Conservation (phyloP, 1,140 invertebrate species). For the Cylas formicarius region DNA sequence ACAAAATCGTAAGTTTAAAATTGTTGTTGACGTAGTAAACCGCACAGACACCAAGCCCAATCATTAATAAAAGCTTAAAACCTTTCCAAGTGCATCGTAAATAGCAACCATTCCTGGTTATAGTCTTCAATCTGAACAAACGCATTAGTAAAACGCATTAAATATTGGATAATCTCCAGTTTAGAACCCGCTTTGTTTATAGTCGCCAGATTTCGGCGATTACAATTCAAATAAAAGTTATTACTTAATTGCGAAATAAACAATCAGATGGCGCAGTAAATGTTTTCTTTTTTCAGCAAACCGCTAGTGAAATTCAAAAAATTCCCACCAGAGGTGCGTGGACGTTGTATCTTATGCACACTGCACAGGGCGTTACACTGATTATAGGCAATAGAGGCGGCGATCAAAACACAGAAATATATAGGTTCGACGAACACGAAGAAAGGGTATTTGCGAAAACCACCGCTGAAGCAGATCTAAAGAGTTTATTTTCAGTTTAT, state of each 20-base stretch:
- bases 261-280: background rate
- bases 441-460: slow-evolving; percentile 31
- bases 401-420: slow-evolving; percentile 26
- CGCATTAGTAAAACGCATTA: no score
- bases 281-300: slow-evolving; percentile 17
- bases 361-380: slow-evolving; percentile 30
- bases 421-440: slow-evolving; percentile 26
- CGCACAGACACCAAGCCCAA: no score
- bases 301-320: slow-evolving; percentile 26
- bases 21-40: no score
- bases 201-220: no score
- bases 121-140: no score
- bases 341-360: slow-evolving; percentile 27
- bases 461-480: background rate
- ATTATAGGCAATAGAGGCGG: slow-evolving; percentile 28
- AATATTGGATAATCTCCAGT: no score
- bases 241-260: background rate
- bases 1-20: no score
- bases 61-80: no score
- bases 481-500: slow-evolving; percentile 30
- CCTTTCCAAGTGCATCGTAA: no score
- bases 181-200: no score
- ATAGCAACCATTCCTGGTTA: no score
- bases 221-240: no score
- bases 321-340: slow-evolving; percentile 25